Base-by-base conservation (phyloP, 2,797 vertebrate species). In the Tenualosa ilisha region DNA sequence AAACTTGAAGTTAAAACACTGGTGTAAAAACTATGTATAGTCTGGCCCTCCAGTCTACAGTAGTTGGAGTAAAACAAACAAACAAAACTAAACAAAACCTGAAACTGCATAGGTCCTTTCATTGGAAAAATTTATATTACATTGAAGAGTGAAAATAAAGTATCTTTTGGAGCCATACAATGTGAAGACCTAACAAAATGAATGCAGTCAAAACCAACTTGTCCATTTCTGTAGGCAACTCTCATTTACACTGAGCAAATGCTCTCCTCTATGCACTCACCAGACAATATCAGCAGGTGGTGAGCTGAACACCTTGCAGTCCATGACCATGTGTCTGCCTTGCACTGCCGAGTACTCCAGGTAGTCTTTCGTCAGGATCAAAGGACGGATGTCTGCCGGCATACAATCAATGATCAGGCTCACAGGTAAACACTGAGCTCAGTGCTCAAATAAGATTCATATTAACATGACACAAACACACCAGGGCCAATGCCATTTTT, bases 221-320 rank as follows among this genome's bases (percentile, higher is more conserved):
- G n/a, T 26, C 24, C n/a, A 63, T 24, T 63, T 24, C 59, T 24
- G 7, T 63, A 24, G 22, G 20, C 22, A 6, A 22, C 6, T 63
- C n/a, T n/a, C n/a, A 24, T 63, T 63, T 24, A 24, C 5, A 24
- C 20, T 4, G 59, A 61, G n/a, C 5, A 24, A 63, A 63, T 24
- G 59, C 3, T 40, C 17, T 75, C 15, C 37, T 81, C 37, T 40
- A 61, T 79, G 46, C 31, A 68, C 96, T 96, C 92, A 99, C 98
- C 98, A 99, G 86, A 89, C 91, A 86, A 98, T 90, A 7, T 72
- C 83, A 22, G 98, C 92, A 83, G 91, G 88, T 2, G 98, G 98
- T 0, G 97, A 97, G 83, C 97, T 95, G 86, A 99, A 99, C 83
- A 96, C 96, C 13, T 93, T 92, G 65, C 98, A 99, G 85, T 96